These are phyloP conservation scores for Diaperis boleti DNA, from an alignment of 2,888 invertebrate genomes.

Conservation along the genomic window DNA sequence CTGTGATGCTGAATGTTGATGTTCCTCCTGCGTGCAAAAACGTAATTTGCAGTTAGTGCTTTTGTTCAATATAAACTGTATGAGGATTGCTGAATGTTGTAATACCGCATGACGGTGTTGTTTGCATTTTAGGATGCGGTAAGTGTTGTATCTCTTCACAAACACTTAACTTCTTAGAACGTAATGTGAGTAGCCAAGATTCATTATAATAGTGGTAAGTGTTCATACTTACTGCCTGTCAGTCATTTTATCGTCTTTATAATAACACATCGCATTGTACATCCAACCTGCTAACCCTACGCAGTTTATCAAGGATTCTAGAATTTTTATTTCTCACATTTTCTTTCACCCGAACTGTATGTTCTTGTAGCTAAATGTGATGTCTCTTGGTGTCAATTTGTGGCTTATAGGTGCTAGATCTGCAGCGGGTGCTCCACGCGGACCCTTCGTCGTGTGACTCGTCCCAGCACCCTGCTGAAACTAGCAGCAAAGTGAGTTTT, in stretches of 20 bases:
- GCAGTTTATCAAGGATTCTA: no score
- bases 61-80: constrained; percentile 20
- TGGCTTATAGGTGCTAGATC: constrained; percentile 80
- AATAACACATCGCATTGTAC: constrained; percentile 24
- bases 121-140: constrained; percentile 68
- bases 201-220: constrained; percentile 56
- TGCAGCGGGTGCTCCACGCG: constrained; percentile 84
- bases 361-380: constrained; percentile 30
- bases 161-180: constrained; percentile 51
- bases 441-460: constrained; percentile 74
- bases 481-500: constrained; percentile 65
- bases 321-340: constrained; percentile 12
- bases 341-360: constrained; percentile 7
- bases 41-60: constrained; percentile 8
- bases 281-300: constrained; percentile 23
- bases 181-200: constrained; percentile 59
- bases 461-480: constrained; percentile 68
- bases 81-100: constrained; percentile 52
- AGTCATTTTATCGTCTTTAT: constrained; percentile 24
- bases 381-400: constrained; percentile 60
- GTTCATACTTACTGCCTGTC: constrained; percentile 50
- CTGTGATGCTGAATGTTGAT: constrained; percentile 18
- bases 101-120: constrained; percentile 64
- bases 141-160: constrained; percentile 62
- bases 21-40: constrained; percentile 3